Evolutionary conservation across 2,888 invertebrate genomes (phyloP).

Genomic region (Agrotis segetum): DNA sequence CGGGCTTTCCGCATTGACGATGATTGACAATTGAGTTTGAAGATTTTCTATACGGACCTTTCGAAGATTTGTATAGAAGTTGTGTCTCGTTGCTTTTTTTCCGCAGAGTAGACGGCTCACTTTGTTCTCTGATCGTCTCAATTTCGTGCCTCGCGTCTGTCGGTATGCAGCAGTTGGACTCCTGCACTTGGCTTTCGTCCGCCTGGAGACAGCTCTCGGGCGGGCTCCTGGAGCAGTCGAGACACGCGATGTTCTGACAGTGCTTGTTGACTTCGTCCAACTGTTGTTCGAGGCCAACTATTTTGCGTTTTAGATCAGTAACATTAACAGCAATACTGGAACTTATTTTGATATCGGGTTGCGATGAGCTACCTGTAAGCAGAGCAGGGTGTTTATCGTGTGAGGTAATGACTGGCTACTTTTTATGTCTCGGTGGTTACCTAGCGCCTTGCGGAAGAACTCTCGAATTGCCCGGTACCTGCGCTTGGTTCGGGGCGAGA

Average conservation of each 20-base stretch:
- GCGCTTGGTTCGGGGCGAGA: constrained; percentile 84
- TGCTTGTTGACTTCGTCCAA: constrained; percentile 78
- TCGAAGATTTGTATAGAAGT: constrained; percentile 75
- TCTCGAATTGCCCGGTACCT: constrained; percentile 82
- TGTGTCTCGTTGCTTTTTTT: constrained; percentile 71
- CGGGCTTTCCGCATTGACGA: constrained; percentile 64
- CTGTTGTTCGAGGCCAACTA: constrained; percentile 78
- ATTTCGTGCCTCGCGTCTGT: constrained; percentile 57
- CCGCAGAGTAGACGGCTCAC: constrained; percentile 56
- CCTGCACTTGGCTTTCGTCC: constrained; percentile 36
- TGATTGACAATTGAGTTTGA: constrained; percentile 9
- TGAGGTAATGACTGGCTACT: background rate
- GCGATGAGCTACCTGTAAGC: constrained; percentile 80
- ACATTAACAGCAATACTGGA: constrained; percentile 82
- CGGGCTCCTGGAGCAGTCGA: constrained; percentile 68
- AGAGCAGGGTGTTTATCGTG: constrained; percentile 8
- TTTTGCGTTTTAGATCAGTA: constrained; percentile 81
- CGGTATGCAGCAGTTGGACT: constrained; percentile 57
- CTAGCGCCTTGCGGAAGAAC: constrained; percentile 81
- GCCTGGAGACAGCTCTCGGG: constrained; percentile 58
- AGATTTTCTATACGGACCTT: constrained; percentile 68
- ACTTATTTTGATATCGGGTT: constrained; percentile 80
- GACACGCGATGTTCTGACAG: constrained; percentile 71
- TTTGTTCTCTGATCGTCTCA: constrained; percentile 54
- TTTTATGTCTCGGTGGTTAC: constrained; percentile 64